phyloP scores from a whole-genome alignment of 2,113 vertebrate species.

The Orycteropus afer region DNA sequence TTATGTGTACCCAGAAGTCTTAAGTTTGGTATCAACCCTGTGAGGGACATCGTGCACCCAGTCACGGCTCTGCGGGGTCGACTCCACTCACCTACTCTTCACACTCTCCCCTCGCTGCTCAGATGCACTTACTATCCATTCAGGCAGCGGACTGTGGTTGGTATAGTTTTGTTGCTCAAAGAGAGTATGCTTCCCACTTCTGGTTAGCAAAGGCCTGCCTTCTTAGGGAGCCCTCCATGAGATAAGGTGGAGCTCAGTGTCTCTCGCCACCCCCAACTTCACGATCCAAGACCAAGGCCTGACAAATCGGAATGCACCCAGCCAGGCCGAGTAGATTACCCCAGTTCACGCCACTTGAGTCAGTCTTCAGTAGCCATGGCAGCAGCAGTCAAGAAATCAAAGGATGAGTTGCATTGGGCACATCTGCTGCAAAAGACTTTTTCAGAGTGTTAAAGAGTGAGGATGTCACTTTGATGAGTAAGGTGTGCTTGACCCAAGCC shows the following conservation, averaged over 20 bases:
- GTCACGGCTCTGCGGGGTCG: fast-evolving
- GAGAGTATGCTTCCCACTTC: background rate
- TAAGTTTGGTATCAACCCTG: background rate
- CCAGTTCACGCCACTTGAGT: too few relatives aligned
- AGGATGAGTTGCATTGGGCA: too few relatives aligned
- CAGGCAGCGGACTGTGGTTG: fast-evolving
- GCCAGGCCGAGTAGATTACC: fast-evolving
- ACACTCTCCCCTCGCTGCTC: fast-evolving
- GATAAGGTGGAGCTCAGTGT: background rate
- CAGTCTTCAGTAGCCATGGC: too few relatives aligned
- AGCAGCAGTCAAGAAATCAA: too few relatives aligned
- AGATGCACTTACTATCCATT: fast-evolving
- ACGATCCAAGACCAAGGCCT: background rate
- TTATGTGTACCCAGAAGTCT: too few relatives aligned
- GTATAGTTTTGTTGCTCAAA: fast-evolving
- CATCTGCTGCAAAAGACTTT: too few relatives aligned
- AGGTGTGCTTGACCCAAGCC: too few relatives aligned
- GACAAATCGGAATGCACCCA: background rate
- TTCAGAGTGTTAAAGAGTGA: too few relatives aligned
- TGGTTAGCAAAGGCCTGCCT: fast-evolving
- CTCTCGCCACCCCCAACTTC: background rate
- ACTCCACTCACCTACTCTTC: too few relatives aligned
- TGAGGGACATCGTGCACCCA: too few relatives aligned
- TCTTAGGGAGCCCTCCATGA: background rate
- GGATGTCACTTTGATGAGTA: too few relatives aligned